Conservation (phyloP, 1,140 invertebrate genomes). For the Monochamus saltuarius region DNA sequence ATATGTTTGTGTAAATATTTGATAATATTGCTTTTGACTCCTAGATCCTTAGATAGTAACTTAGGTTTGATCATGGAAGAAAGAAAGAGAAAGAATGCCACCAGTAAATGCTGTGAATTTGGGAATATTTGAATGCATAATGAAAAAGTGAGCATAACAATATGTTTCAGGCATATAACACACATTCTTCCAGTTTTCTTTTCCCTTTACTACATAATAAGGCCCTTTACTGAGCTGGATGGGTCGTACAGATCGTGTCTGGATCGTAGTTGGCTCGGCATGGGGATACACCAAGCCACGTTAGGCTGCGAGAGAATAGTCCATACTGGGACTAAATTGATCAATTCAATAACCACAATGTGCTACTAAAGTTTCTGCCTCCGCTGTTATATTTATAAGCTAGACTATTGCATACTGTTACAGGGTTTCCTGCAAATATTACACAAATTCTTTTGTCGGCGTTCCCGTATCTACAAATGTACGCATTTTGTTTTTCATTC, state of each 20-base stretch:
- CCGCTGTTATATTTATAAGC: conserved; percentile 47
- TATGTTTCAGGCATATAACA: conserved; percentile 47
- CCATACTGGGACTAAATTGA: conserved; percentile 51
- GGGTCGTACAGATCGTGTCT: conserved; percentile 45
- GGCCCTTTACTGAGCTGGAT: conserved; percentile 44
- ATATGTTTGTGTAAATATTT: background rate
- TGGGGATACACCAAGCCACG: conserved; percentile 29
- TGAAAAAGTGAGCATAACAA: conserved; percentile 50
- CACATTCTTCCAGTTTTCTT: conserved; percentile 46
- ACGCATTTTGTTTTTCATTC: too few relatives aligned
- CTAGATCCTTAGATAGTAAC: background rate
- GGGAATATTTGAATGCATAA: conserved; percentile 44
- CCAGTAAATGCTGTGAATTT: conserved; percentile 24
- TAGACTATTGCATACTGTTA: conserved; percentile 6
- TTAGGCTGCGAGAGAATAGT: conserved; percentile 42
- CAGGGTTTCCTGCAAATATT: too few relatives aligned
- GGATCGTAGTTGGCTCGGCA: conserved; percentile 36
- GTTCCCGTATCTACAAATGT: too few relatives aligned
- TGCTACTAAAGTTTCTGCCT: conserved; percentile 48
- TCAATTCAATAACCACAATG: conserved; percentile 53
- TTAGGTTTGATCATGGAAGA: background rate
- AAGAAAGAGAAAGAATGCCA: conserved; percentile 6
- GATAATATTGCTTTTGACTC: background rate
- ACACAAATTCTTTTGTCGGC: too few relatives aligned
- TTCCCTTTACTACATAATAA: conserved; percentile 50